phyloP scores from a whole-genome alignment of 35 echinoderm and acorn worm genomes.

The Acanthaster planci region DNA sequence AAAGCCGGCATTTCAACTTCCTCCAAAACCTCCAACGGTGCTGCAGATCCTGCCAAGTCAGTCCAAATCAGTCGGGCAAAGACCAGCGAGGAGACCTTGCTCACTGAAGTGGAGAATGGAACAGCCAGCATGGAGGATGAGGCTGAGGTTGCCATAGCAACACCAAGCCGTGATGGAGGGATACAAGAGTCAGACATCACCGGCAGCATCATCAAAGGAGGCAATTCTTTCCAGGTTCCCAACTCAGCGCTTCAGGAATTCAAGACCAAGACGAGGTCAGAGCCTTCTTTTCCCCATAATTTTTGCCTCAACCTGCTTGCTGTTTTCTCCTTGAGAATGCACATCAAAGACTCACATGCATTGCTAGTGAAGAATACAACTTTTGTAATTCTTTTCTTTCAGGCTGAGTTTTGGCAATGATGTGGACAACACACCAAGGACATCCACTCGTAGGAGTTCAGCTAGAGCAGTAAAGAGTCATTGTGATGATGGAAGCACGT shows the following conservation, averaged over 20 bases:
- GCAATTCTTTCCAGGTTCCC: not conserved
- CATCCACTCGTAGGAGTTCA: not conserved
- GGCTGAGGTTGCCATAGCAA: not conserved
- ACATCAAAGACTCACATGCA: too few relatives aligned
- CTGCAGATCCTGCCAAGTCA: not conserved
- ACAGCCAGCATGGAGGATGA: not conserved
- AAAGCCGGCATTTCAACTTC: not conserved
- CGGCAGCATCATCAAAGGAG: conserved; percentile 50
- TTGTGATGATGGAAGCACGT: not conserved
- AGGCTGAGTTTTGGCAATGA: conserved; percentile 40
- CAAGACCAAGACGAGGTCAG: conserved; percentile 60
- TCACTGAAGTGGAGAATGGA: not conserved
- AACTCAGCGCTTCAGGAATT: conserved; percentile 35
- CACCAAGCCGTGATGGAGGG: not conserved
- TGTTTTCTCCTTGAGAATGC: too few relatives aligned
- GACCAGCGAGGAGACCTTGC: not conserved
- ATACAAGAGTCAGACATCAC: conserved; percentile 55
- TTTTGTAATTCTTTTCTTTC: not conserved
- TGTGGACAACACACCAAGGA: not conserved
- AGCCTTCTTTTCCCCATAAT: too few relatives aligned
- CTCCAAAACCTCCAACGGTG: not conserved
- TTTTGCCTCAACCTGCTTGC: too few relatives aligned
- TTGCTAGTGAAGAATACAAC: too few relatives aligned
- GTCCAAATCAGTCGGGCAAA: not conserved
- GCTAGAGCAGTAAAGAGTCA: not conserved